Evolutionary conservation across 2,113 vertebrate genomes (phyloP).

Genomic region (Parus major): DNA sequence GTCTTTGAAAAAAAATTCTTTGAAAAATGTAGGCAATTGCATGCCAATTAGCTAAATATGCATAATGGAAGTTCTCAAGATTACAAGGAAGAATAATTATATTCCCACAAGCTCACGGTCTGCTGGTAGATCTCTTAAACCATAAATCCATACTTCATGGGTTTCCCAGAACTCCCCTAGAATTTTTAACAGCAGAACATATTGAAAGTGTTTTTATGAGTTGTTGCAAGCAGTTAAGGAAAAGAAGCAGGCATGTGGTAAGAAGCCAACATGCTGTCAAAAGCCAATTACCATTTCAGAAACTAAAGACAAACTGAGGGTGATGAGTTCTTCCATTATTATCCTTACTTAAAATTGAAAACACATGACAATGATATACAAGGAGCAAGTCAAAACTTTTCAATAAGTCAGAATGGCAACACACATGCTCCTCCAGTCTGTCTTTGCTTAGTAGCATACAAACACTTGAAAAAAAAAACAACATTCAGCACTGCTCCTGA

Average conservation of each 20-base stretch:
- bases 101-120: neutral
- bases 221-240: neutral
- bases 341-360: neutral
- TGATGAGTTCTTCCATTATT: neutral
- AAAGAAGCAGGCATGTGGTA: neutral
- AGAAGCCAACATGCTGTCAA: neutral
- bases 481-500: neutral
- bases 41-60: neutral
- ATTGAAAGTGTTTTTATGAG: neutral
- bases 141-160: neutral
- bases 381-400: neutral
- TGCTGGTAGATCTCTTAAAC: neutral
- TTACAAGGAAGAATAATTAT: neutral
- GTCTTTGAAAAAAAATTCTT: neutral
- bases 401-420: neutral
- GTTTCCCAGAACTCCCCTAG: neutral
- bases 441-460: neutral
- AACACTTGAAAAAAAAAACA: neutral
- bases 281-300: neutral
- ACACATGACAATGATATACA: neutral
- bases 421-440: neutral
- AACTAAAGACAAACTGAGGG: neutral
- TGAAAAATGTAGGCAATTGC: neutral
- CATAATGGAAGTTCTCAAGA: neutral
- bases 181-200: neutral